A percentile compares a stretch with the other conserved stretches of the same genome.
Conservation (phyloP, 2,888 invertebrate species). For the Seira sanloemensis region DNA sequence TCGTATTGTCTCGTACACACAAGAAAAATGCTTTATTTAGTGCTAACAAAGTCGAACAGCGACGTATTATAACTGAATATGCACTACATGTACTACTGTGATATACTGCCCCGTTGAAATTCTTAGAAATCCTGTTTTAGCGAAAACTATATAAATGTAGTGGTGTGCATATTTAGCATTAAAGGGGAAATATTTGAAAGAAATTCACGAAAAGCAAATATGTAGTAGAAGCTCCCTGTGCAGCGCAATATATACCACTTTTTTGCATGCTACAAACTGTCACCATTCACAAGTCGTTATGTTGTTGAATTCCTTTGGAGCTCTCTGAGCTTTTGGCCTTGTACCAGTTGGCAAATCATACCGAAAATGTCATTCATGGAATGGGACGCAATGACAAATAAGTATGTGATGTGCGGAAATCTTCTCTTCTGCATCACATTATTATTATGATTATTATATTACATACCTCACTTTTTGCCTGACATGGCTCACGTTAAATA, state of each 20-base stretch:
- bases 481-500: background rate
- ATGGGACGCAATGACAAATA: conserved; percentile 54
- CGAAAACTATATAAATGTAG: too few species aligned
- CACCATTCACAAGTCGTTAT: conserved; percentile 37
- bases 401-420: conserved; percentile 43
- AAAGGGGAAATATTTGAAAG: too few species aligned
- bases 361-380: conserved; percentile 58
- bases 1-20: too few species aligned
- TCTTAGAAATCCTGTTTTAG: too few species aligned
- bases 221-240: too few species aligned
- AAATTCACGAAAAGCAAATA: too few species aligned
- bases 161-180: too few species aligned
- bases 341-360: conserved; percentile 65
- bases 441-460: background rate
- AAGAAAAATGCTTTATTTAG: too few species aligned
- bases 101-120: too few species aligned
- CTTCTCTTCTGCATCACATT: conserved; percentile 11
- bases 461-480: background rate
- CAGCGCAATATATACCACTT: background rate
- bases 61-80: too few species aligned
- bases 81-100: too few species aligned
- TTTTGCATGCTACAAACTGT: background rate
- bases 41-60: too few species aligned
- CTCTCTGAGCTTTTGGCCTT: conserved; percentile 54
- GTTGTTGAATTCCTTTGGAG: conserved; percentile 38